Conservation (phyloP, 2,797 vertebrate genomes). For the Crypturellus tataupa region DNA sequence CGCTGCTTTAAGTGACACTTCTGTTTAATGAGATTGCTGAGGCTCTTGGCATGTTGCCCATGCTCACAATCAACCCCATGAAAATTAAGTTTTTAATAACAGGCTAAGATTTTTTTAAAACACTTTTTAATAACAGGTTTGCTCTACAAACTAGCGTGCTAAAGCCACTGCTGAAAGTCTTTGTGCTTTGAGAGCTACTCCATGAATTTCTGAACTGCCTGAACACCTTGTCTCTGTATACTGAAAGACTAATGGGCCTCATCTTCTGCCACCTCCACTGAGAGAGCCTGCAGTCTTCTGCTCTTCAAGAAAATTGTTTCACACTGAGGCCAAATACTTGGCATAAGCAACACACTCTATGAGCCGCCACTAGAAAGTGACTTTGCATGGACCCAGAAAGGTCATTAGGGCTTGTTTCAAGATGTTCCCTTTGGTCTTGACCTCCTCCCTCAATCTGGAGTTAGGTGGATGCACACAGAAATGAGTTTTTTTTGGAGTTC, state of each 20-base stretch:
- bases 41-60: not conserved
- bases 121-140: not conserved
- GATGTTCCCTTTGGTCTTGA: not conserved
- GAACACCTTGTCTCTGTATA: not conserved
- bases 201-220: not conserved
- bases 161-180: not conserved
- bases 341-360: not conserved
- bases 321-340: accelerated
- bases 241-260: not conserved
- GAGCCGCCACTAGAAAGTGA: not conserved
- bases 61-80: not conserved
- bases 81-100: not conserved
- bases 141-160: not conserved
- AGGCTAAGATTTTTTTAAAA: not conserved
- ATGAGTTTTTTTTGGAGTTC: not conserved
- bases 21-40: not conserved
- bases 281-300: not conserved
- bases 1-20: not conserved
- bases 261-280: not conserved
- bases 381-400: accelerated
- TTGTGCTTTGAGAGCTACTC: not conserved
- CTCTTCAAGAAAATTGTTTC: not conserved
- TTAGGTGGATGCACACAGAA: not conserved
- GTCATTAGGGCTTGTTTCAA: too few species aligned
- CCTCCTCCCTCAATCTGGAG: not conserved